Evolutionary conservation across 2,888 invertebrate species (phyloP), one percentile per base, ranked within the genome.

Genomic region (Camptogramma bilineatum): DNA sequence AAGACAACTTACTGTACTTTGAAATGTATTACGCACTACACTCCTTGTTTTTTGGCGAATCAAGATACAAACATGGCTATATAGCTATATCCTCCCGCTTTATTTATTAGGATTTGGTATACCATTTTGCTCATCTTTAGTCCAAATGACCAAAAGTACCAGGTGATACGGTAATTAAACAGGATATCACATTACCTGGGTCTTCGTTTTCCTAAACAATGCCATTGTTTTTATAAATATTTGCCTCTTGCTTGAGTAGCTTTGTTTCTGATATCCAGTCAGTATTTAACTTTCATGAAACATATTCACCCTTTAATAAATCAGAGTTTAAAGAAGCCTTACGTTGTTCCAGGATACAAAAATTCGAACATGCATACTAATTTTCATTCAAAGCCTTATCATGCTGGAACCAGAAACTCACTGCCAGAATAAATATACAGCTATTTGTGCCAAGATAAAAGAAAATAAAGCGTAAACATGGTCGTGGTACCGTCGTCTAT

Each of bases 131-230:
- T 42, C 16, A 16, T n/a, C 16, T 16, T 42, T 16, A 42, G 42
- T 8, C 16, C n/a, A 16, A n/a, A 16, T 42, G 16, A 16, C 16
- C 39, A n/a, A 42, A n/a, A 42, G 16, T 4, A 42, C n/a, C 16
- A 3, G 4, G n/a, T n/a, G n/a, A 4, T 16, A 42, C 42, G 0
- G n/a, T n/a, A n/a, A n/a, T 4, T 4, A 16, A 42, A 42, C 16
- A n/a, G 42, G 42, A 42, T 42, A 42, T 42, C 42, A n/a, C 21
- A 2, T 21, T 2, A 42, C 16, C 4, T 16, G 16, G 16, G 16
- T 16, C 42, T 18, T 51, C 52, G 18, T 52, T 34, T 34, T 52
- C 52, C 18, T 44, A 44, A 44, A 54, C 17, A 52, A 18, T 52
- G 10, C 47, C 13, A 19, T 13, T 3, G 47, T 47, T 47, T 47